These are phyloP conservation scores for Triplophysa siluroides DNA, from an alignment of 2,113 vertebrate species.

Conservation along the genomic window DNA sequence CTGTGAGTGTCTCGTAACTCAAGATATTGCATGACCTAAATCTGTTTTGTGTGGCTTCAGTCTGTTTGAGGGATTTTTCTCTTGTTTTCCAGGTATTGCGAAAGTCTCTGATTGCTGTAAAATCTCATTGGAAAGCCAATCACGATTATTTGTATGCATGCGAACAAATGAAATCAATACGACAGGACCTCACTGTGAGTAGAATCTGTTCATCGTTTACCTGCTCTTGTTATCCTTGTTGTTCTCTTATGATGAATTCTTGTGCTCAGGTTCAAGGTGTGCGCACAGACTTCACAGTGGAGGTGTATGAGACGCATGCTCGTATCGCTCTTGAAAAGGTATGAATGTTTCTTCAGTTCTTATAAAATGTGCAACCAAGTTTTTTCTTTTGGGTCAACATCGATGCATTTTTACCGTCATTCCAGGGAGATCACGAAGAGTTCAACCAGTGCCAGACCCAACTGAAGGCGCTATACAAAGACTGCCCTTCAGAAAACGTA, in stretches of 20 bases:
- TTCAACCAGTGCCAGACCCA: constrained; percentile 95
- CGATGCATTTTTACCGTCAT: background rate
- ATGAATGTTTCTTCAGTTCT: background rate
- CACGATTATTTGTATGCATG: constrained; percentile 90
- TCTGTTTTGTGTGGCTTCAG: background rate
- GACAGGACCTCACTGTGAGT: constrained; percentile 89
- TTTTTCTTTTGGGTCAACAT: background rate
- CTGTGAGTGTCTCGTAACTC: constrained; percentile 66
- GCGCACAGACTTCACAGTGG: constrained; percentile 89
- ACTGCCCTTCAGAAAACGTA: constrained; percentile 83
- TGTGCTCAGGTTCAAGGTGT: constrained; percentile 83
- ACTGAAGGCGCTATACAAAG: constrained; percentile 86
- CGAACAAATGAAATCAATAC: constrained; percentile 92
- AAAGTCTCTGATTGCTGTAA: constrained; percentile 83
- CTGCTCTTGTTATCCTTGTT: background rate
- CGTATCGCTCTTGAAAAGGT: constrained; percentile 92
- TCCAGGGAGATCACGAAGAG: constrained; percentile 90
- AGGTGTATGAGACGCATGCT: constrained; percentile 91
- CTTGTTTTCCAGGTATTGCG: constrained; percentile 76
- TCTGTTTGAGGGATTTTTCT: background rate
- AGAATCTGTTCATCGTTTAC: background rate
- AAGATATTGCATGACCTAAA: background rate
- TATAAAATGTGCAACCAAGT: background rate
- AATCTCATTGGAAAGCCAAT: constrained; percentile 85
- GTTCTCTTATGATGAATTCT: background rate